A percentile compares a stretch with the other conserved stretches of the same genome.
Conservation (phyloP, 2,113 vertebrate species). For the Empidonax alnorum region DNA sequence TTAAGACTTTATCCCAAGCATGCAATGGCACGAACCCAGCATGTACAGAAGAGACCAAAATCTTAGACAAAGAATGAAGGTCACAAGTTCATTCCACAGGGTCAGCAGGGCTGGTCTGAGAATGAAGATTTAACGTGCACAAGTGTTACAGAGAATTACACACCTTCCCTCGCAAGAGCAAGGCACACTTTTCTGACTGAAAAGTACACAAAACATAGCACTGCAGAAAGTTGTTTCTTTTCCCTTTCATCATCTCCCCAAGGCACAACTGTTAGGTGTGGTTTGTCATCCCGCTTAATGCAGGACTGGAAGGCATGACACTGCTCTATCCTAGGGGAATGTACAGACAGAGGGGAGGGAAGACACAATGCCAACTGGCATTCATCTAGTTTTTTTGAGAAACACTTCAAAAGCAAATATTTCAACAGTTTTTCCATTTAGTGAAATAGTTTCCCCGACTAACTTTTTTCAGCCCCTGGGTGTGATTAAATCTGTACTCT, state of each 20-base stretch:
- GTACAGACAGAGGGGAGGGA: background rate
- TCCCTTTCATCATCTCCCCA: background rate
- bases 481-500: background rate
- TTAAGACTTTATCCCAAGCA: background rate
- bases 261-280: background rate
- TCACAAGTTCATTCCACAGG: background rate
- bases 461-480: background rate
- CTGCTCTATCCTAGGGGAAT: background rate
- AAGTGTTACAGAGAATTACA: background rate
- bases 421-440: background rate
- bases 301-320: background rate
- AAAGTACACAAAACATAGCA: background rate
- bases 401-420: slow-evolving; percentile 31
- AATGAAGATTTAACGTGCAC: background rate
- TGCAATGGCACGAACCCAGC: background rate
- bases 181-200: background rate
- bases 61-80: background rate
- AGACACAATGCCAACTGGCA: slow-evolving; percentile 14
- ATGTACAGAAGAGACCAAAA: background rate
- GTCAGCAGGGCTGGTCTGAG: background rate
- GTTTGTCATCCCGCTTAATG: background rate
- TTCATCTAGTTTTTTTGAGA: background rate
- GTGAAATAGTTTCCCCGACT: background rate
- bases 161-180: background rate
- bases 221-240: background rate